phyloP scores from a whole-genome alignment of 2,797 vertebrate species.

The Chrysolophus pictus region DNA sequence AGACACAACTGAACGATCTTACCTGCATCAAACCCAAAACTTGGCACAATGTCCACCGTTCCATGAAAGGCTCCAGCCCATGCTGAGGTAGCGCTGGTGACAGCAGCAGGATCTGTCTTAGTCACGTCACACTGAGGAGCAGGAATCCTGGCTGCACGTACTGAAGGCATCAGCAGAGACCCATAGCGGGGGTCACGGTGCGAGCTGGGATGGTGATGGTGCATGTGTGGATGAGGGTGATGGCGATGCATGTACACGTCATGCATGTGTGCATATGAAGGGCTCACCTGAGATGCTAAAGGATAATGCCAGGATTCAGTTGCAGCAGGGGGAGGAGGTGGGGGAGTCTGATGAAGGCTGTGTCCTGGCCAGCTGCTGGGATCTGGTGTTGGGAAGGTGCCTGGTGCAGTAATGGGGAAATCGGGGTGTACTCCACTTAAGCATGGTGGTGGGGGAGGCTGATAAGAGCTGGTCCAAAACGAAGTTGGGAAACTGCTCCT shows the following conservation, averaged over 20 bases:
- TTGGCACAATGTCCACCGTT: conserved; percentile 87
- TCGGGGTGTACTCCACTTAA: conserved; percentile 88
- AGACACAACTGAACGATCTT: neutral
- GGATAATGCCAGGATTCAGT: conserved; percentile 93
- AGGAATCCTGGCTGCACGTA: conserved; percentile 84
- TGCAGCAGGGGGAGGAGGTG: conserved; percentile 82
- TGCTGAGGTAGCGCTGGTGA: conserved; percentile 82
- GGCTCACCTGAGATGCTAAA: conserved; percentile 87
- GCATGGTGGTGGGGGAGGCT: conserved; percentile 86
- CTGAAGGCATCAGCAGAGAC: conserved; percentile 88
- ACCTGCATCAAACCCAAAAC: conserved; percentile 91
- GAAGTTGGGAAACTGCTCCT: conserved; percentile 86
- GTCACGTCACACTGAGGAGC: conserved; percentile 83
- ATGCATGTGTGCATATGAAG: conserved; percentile 90
- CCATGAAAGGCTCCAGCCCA: conserved; percentile 93
- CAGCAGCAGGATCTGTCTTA: conserved; percentile 88
- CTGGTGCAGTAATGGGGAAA: conserved; percentile 84
- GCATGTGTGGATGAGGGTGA: conserved; percentile 82
- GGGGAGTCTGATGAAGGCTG: conserved; percentile 86
- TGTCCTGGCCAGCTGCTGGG: conserved; percentile 90
- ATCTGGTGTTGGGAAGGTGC: conserved; percentile 87
- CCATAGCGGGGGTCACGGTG: conserved; percentile 89
- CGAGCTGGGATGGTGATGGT: conserved; percentile 82
- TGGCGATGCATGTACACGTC: conserved; percentile 89
- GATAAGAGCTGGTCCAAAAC: conserved; percentile 91